These are phyloP conservation scores for Cheilosia vulpina DNA, from an alignment of 2,888 invertebrate species.

Conservation along the genomic window DNA sequence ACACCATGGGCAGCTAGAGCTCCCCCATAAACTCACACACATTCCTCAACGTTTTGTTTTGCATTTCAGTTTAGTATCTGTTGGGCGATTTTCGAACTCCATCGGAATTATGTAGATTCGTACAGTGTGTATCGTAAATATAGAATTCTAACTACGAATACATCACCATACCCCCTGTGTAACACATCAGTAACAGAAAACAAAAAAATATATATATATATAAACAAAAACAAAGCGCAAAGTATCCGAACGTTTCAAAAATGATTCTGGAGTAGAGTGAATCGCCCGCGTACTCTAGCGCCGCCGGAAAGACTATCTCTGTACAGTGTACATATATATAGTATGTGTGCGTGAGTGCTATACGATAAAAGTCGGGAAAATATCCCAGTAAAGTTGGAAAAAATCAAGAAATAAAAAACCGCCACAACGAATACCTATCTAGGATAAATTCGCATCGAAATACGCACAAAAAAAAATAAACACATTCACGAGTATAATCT, in stretches of 20 bases:
- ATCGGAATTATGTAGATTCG: conserved; percentile 59
- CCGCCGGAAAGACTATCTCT: conserved; percentile 61
- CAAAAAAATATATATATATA: not conserved
- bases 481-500: not conserved
- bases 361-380: conserved; percentile 32
- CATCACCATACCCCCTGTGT: not conserved
- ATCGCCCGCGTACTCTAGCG: conserved; percentile 59
- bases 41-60: conserved; percentile 43
- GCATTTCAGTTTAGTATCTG: conserved; percentile 50
- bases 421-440: not conserved
- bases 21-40: conserved; percentile 17
- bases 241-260: conserved; percentile 60
- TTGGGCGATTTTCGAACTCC: conserved; percentile 45
- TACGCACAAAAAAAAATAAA: conserved; percentile 2
- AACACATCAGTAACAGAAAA: conserved; percentile 2
- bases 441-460: conserved; percentile 23
- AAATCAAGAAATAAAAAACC: conserved; percentile 1
- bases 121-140: conserved; percentile 35
- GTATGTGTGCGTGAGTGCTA: conserved; percentile 50
- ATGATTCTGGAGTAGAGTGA: conserved; percentile 72
- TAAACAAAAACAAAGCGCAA: conserved; percentile 43
- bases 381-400: conserved; percentile 10
- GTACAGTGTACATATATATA: conserved; percentile 14
- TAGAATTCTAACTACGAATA: conserved; percentile 22
- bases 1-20: conserved; percentile 45